Percentiles rank a stretch among this genome's conserved stretches.
Conservation (phyloP, 2,113 vertebrate genomes). For the Mastomys coucha region DNA sequence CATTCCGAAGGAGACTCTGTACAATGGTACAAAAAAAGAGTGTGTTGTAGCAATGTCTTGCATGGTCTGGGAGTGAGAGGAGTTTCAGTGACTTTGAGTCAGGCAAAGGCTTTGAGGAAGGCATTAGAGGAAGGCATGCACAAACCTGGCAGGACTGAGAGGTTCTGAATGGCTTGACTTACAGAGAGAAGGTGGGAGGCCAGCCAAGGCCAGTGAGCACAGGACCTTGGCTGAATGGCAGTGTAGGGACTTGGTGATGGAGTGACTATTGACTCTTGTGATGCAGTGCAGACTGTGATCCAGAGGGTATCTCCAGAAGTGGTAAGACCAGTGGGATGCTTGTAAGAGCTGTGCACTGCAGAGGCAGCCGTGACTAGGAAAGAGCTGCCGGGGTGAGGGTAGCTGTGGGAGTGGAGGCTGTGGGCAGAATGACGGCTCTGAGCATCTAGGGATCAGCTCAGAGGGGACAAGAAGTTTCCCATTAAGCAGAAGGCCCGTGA, state of each 20-base stretch:
- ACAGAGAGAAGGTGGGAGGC: neutral
- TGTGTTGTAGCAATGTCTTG: neutral
- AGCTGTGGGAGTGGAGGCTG: neutral
- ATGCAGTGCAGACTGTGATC: neutral
- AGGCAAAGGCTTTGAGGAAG: constrained; percentile 2
- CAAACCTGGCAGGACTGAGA: neutral
- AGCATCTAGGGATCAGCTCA: neutral
- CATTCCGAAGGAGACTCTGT: neutral
- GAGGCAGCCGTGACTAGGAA: neutral
- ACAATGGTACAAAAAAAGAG: neutral
- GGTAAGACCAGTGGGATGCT: neutral
- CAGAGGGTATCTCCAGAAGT: neutral
- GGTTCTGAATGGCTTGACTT: neutral
- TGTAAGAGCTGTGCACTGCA: neutral
- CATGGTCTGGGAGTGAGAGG: neutral
- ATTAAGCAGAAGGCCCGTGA: neutral
- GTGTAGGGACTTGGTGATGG: neutral
- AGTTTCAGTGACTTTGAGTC: neutral
- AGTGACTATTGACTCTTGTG: neutral
- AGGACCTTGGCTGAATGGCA: neutral
- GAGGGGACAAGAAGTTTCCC: neutral
- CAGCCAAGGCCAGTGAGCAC: neutral
- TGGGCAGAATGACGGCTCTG: neutral
- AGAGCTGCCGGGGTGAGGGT: neutral
- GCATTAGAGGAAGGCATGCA: neutral